phyloP scores from a whole-genome alignment of 1,140 invertebrate genomes.

The Neodiprion lecontei region DNA sequence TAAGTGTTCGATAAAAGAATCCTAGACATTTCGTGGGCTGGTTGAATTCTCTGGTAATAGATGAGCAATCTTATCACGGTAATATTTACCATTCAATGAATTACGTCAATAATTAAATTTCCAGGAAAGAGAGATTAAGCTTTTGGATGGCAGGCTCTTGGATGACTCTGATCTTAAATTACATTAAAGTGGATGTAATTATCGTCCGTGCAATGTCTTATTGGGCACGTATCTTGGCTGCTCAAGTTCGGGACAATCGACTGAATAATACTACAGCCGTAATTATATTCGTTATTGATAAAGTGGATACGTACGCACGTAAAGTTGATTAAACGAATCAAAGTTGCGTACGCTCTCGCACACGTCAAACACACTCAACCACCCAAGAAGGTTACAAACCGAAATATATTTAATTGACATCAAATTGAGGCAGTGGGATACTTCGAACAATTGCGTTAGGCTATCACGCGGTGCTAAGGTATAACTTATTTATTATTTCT shows the following conservation, averaged over 20 bases:
- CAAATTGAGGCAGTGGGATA: neutral
- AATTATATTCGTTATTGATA: too few species aligned
- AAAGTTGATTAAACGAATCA: neutral
- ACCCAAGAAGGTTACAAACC: neutral
- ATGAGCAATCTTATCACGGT: too few species aligned
- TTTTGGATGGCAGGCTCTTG: neutral
- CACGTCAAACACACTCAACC: neutral
- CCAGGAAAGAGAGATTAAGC: neutral
- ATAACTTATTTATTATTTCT: neutral
- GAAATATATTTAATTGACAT: neutral
- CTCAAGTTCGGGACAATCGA: too few species aligned
- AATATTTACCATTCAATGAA: too few species aligned
- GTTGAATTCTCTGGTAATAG: too few species aligned
- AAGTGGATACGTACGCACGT: neutral
- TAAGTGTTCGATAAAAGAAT: too few species aligned
- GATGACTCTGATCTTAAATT: neutral
- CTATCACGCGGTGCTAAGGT: neutral
- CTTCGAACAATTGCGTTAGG: neutral
- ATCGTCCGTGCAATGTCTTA: neutral
- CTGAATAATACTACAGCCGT: too few species aligned
- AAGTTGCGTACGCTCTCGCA: neutral
- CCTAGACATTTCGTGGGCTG: too few species aligned
- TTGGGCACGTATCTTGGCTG: neutral
- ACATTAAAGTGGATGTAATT: neutral
- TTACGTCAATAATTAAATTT: neutral